Evolutionary conservation across 1,140 invertebrate species (phyloP), one percentile per base, ranked within the genome.

Genomic region (Cryptotermes secundus): DNA sequence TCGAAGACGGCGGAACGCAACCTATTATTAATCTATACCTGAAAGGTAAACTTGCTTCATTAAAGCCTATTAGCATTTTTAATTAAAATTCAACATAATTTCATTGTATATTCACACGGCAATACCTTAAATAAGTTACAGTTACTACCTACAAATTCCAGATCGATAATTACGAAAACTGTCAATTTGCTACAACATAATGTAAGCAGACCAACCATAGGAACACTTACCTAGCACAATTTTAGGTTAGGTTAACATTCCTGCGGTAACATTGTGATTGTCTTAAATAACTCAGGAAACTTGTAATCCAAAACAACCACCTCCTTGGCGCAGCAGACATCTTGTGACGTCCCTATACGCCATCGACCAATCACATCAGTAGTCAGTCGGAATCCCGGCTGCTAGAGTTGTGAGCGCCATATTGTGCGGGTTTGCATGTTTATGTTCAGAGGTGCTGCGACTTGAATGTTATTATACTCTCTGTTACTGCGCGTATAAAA

Each of bases 391-490:
- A 88, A 88, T 88, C 87, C 88, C 88, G 88, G 87, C 88, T 89
- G 88, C 87, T 87, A 88, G 87, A 88, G 86, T 87, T 86, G 87
- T 86, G 88, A 86, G 88, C 89, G 89, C 89, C 88, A 89, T 89
- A 89, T 89, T 89, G 88, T 86, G 65, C 85, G 86, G 87, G 86
- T 87, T 87, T 84, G 81, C 80, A 88, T 89, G 89, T 89, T 89
- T 89, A 88, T 87, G 87, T 89, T 86, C 86, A 87, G 87, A 86
- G 38, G 86, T 87, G 86, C 86, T 86, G 87, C 87, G 87, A 86
- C 86, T 86, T 88, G 86, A 85, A 81, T 84, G 86, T 84, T 88
- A 86, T 84, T 83, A 84, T 83, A 82, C 84, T 72, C 85, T 38
- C 59, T 80, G 36, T 85, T 83, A 85, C 80, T 85, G 87, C 79